Evolutionary conservation across 2,888 invertebrate genomes (phyloP).

Genomic region (Agriopis leucophaearia): DNA sequence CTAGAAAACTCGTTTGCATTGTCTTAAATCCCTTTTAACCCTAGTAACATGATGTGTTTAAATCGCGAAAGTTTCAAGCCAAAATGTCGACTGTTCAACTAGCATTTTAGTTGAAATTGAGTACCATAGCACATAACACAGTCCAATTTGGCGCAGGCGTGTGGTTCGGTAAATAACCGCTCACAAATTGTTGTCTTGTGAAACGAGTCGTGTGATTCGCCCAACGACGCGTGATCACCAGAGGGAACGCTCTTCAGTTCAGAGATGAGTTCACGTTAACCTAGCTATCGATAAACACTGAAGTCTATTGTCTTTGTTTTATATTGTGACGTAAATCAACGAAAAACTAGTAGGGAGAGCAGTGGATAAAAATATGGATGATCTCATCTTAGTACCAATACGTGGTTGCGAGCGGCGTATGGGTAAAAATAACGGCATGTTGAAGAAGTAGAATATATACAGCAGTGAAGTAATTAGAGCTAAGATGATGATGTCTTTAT

Average conservation of each 20-base stretch:
- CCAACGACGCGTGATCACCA: constrained; percentile 82
- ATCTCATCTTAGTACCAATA: background rate
- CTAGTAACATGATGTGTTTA: background rate
- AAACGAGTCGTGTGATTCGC: constrained; percentile 85
- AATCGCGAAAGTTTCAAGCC: background rate
- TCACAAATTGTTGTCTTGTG: constrained; percentile 86
- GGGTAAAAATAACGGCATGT: no score
- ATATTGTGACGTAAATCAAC: background rate
- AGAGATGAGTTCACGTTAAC: constrained; percentile 62
- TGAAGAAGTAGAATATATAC: no score
- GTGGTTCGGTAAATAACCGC: constrained; percentile 80
- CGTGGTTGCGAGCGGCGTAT: no score
- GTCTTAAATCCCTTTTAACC: background rate
- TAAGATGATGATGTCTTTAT: no score
- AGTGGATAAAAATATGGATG: background rate
- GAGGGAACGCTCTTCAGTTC: constrained; percentile 78
- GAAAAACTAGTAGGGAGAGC: background rate
- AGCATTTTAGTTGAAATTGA: constrained; percentile 4
- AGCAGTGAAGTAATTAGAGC: no score
- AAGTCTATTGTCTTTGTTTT: constrained; percentile 1
- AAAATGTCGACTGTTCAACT: background rate
- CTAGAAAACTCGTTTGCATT: background rate
- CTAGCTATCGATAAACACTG: constrained; percentile 37
- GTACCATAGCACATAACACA: constrained; percentile 35
- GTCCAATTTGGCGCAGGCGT: constrained; percentile 79